These are phyloP conservation scores for Caenorhabditis drosophilae DNA, from an alignment of 2,888 invertebrate genomes.

Conservation along the genomic window DNA sequence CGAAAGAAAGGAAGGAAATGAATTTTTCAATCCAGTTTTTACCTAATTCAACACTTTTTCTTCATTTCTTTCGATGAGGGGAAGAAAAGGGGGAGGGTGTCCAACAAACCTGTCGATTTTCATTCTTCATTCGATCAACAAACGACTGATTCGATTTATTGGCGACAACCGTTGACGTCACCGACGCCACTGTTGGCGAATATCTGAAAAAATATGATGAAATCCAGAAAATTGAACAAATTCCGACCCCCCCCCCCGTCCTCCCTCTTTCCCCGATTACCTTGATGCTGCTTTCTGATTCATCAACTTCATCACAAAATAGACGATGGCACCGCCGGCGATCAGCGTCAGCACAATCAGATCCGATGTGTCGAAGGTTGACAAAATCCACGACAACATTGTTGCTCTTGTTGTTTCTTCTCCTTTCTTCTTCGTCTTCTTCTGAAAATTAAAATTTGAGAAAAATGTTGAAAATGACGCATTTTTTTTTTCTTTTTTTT, in stretches of 20 bases:
- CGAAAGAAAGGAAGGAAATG: too few relatives aligned
- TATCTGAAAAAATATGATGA: constrained; percentile 22
- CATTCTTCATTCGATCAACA: constrained; percentile 62
- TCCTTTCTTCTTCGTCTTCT: too few relatives aligned
- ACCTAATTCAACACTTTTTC: background rate
- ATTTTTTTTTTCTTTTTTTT: too few relatives aligned
- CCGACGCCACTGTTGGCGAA: constrained; percentile 42
- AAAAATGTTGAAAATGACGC: constrained; percentile 1
- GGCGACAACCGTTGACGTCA: constrained; percentile 25
- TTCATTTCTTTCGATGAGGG: background rate
- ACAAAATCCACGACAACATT: constrained; percentile 21
- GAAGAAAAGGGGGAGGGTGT: background rate
- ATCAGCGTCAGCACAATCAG: constrained; percentile 25
- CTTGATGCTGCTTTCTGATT: too few relatives aligned
- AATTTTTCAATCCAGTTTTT: background rate
- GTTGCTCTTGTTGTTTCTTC: too few relatives aligned
- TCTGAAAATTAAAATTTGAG: background rate
- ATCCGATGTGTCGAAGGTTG: constrained; percentile 33
- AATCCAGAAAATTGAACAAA: background rate
- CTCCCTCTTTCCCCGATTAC: too few relatives aligned
- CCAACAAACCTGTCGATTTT: constrained; percentile 65
- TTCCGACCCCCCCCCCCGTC: too few relatives aligned
- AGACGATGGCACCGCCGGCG: constrained; percentile 25
- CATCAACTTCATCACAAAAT: constrained; percentile 21
- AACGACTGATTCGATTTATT: constrained; percentile 53